Base-by-base conservation (phyloP, 2,888 invertebrate genomes). In the Caenorhabditis japonica region DNA sequence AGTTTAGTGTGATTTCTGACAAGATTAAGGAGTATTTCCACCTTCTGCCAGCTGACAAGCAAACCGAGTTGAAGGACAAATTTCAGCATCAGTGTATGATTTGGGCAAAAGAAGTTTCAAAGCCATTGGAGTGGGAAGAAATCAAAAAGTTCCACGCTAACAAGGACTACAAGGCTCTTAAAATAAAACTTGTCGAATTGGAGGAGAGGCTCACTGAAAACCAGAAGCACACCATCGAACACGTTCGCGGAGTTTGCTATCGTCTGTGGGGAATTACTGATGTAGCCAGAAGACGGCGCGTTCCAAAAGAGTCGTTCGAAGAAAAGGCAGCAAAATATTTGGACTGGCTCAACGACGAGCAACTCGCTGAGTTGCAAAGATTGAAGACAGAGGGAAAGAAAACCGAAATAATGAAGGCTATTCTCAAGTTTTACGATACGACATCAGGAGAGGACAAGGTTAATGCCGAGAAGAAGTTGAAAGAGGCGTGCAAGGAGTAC, bases 401-500 rank as follows among this genome's bases (percentile, higher is more conserved):
- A 36, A 60, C 58, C 10, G 76, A 62, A 21, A 56, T 77, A 27
- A 70, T 75, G 49, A 55, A 56, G 21, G 71, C 77, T 27, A 64
- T 77, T 19, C 49, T 74, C 17, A 53, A 73, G 53, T 80, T 66
- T 59, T 80, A 44, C 51, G 70, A 75, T 17, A 72, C 52, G 12
- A 60, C 82, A 4, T 55, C 66, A 12, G 85, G 83, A 21, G 84
- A 83, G 4, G 60, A 43, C 21, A 76, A 80, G 39, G 70, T 52
- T 8, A 75, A 77, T 15, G 85, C 85, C 0, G 73, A 75, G 12
- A 75, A 73, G 44, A 66, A 77, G 25, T 56, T 84, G 38, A 73
- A 77, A 38, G 78, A 76, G 12, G 83, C 75, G n/a, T 83, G 83
- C 60, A 68, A 69, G 19, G 73, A 80, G 27, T 73, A 73, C 49